Base-by-base conservation (phyloP, 2,113 vertebrate genomes). In the Laticauda laticaudata region DNA sequence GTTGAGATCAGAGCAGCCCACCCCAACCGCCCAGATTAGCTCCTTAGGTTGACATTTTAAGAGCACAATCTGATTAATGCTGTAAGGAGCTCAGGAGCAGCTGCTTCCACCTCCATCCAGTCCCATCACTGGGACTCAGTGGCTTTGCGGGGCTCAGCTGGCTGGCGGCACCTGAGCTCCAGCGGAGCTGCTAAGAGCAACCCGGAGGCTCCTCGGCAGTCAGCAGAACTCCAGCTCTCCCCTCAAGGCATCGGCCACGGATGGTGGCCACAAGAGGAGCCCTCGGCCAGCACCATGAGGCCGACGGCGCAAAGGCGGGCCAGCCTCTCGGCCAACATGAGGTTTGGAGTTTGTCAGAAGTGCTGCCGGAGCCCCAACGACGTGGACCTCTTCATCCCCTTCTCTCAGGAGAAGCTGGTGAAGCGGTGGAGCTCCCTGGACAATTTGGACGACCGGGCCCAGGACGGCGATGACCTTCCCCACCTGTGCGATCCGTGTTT, bases 391-490 rank as follows among this genome's bases (percentile, higher is more conserved):
- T 93, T 96, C 86, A 97, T 98, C 94, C 98, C 98, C 0, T 99
- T 99, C 93, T 98, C 98, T 0, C 98, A 98, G 94, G 98, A 98
- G 91, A 98, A 98, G 75, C 97, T 98, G 55, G 95, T 99, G 2
- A 99, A 98, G 97, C 96, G 95, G 4, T 99, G 98, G 98, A 98
- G 97, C 10, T 99, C 98, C 39, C 96, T 98, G 98, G 97, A 98
- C 91, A 97, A 98, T 0, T 88, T 99, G 34, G 96, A 94, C 0
- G 85, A 87, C 0, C 0, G 86, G 75, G 91, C 29, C 54, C 88
- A 55, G 53, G 94, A 96, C 56, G 1, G 86, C 24, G 92, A 26
- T 4, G 91, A 92, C 39, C 3, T 91, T 3, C 61, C 20, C 8
- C 5, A 87, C 11, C 86, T 92, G 45, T 95, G 97, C 61, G 97